A percentile compares a stretch with the other conserved stretches of the same genome.
phyloP scores from a whole-genome alignment of 2,113 vertebrate genomes.

The Siniperca chuatsi region DNA sequence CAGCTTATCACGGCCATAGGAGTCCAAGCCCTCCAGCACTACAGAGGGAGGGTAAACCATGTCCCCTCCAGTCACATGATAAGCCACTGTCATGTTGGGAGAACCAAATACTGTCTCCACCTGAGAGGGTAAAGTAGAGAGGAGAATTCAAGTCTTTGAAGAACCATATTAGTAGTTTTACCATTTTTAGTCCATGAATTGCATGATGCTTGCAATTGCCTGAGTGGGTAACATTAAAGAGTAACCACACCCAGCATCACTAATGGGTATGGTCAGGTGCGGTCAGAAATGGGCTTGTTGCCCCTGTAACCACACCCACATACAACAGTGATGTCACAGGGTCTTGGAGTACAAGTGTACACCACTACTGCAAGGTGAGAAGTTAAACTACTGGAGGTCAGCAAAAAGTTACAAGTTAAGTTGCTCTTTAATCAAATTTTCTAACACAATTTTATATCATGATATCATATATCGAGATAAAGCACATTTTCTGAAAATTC shows the following conservation, averaged over 20 bases:
- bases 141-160: neutral
- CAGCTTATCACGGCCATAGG: conserved; percentile 90
- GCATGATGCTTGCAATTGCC: neutral
- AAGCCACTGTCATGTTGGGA: conserved; percentile 92
- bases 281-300: no score
- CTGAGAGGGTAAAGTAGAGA: conserved; percentile 71
- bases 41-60: conserved; percentile 90
- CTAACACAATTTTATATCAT: neutral
- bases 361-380: neutral
- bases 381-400: neutral
- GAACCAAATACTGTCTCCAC: conserved; percentile 92
- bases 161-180: neutral
- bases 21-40: conserved; percentile 86
- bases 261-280: no score
- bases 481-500: no score
- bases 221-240: neutral
- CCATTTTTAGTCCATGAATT: neutral
- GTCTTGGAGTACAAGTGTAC: neutral
- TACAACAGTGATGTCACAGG: neutral
- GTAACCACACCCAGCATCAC: no score
- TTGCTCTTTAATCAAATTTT: neutral
- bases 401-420: neutral
- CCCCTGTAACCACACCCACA: no score
- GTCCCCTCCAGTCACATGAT: conserved; percentile 89
- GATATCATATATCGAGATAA: neutral